phyloP scores from a whole-genome alignment of 1,140 invertebrate species.

The Bombus picipes region DNA sequence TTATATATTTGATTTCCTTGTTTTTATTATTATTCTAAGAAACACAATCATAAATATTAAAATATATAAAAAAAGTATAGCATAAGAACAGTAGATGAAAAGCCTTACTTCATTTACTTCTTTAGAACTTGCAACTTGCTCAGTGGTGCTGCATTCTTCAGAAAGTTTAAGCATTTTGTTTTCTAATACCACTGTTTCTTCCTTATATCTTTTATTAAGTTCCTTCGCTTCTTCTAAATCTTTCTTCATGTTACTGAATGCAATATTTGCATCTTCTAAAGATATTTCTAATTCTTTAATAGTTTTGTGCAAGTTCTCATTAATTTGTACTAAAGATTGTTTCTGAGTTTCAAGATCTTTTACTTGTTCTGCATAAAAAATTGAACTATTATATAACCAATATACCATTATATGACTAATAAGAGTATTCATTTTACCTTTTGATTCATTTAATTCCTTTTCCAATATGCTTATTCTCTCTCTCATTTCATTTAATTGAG shows the following conservation, averaged over 20 bases:
- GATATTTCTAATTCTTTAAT: conserved; percentile 64
- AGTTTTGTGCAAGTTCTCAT: conserved; percentile 59
- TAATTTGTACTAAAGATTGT: conserved; percentile 54
- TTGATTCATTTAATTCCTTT: conserved; percentile 61
- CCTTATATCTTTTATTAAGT: conserved; percentile 42
- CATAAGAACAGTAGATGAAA: background rate
- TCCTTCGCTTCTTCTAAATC: conserved; percentile 53
- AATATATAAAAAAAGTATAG: conserved; percentile 15
- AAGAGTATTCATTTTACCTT: conserved; percentile 46
- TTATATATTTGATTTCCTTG: conserved; percentile 74
- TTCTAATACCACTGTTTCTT: conserved; percentile 61
- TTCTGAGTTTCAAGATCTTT: conserved; percentile 53
- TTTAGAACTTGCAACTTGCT: background rate
- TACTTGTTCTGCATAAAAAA: conserved; percentile 30
- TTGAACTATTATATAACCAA: conserved; percentile 19
- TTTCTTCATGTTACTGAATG: conserved; percentile 23
- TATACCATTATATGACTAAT: background rate
- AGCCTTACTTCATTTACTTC: conserved; percentile 40
- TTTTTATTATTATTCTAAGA: conserved; percentile 68
- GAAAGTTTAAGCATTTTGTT: conserved; percentile 45
- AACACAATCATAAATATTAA: conserved; percentile 16
- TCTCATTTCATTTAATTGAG: conserved; percentile 26
- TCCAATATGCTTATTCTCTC: conserved; percentile 52
- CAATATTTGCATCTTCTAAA: conserved; percentile 57
- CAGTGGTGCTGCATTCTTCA: background rate